phyloP scores from a whole-genome alignment of 2,797 vertebrate genomes.

The Tokudaia tokunoshimensis region DNA sequence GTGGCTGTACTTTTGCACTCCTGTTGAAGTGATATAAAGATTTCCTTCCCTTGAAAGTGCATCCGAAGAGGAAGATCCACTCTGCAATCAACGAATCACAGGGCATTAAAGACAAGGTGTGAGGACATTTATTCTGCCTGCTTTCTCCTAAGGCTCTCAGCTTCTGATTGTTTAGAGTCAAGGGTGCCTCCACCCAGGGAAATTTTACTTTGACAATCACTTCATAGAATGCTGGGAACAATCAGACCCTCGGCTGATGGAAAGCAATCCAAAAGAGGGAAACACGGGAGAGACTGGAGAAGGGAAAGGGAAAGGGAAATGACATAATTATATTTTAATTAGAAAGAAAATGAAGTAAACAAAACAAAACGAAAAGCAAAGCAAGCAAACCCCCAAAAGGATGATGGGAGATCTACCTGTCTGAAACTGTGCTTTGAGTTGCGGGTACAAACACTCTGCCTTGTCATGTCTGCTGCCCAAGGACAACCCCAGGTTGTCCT shows the following conservation, averaged over 20 bases:
- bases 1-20: neutral
- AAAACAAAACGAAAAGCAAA: neutral
- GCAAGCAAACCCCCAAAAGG: neutral
- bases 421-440: accelerated
- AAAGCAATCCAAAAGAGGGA: neutral
- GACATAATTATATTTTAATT: neutral
- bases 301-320: too few species aligned
- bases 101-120: neutral
- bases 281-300: neutral
- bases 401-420: neutral
- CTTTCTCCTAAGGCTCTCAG: slow-evolving; percentile 25
- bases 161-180: neutral
- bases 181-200: neutral
- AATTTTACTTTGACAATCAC: neutral
- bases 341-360: neutral
- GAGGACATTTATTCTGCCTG: neutral
- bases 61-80: neutral
- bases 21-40: neutral
- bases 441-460: accelerated
- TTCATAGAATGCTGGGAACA: neutral
- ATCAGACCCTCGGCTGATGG: too few species aligned
- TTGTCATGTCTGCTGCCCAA: neutral
- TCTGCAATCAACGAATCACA: neutral
- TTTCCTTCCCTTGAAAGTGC: neutral
- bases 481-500: accelerated